phyloP scores from a whole-genome alignment of 1,140 invertebrate species.

The Heliconius congener region DNA sequence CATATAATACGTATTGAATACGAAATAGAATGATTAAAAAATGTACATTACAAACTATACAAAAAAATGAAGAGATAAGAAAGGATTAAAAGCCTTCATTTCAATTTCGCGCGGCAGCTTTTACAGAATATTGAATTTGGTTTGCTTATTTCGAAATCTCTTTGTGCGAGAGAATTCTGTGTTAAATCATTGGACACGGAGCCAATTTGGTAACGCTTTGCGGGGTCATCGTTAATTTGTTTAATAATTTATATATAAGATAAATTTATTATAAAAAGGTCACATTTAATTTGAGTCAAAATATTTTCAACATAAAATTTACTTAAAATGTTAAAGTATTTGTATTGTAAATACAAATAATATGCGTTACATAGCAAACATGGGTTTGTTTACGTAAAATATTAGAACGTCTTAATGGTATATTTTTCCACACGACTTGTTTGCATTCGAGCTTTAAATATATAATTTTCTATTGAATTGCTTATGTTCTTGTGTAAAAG shows the following conservation, averaged over 20 bases:
- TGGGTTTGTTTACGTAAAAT: not conserved
- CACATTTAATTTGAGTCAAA: not conserved
- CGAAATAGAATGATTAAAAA: not conserved
- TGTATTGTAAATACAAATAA: not conserved
- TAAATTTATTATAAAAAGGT: not conserved
- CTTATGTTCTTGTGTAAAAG: not conserved
- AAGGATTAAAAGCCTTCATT: conserved; percentile 35
- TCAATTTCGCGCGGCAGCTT: conserved; percentile 35
- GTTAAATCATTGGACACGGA: conserved; percentile 34
- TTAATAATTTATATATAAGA: not conserved
- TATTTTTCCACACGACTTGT: conserved; percentile 1
- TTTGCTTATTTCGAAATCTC: conserved; percentile 39
- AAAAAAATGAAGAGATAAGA: conserved; percentile 21
- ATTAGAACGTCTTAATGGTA: not conserved
- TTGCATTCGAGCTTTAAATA: not conserved
- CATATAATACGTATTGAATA: not conserved
- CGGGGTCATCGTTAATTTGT: conserved; percentile 2
- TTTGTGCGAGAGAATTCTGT: conserved; percentile 35
- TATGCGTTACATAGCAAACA: conserved; percentile 4
- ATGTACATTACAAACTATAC: conserved; percentile 4
- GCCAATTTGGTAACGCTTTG: conserved; percentile 26
- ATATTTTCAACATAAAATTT: conserved; percentile 2
- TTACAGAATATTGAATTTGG: conserved; percentile 40
- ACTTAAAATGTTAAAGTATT: conserved; percentile 5
- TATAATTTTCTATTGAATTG: not conserved